Evolutionary conservation across 2,888 invertebrate species (phyloP).

Genomic region (Mycalesis mineus): DNA sequence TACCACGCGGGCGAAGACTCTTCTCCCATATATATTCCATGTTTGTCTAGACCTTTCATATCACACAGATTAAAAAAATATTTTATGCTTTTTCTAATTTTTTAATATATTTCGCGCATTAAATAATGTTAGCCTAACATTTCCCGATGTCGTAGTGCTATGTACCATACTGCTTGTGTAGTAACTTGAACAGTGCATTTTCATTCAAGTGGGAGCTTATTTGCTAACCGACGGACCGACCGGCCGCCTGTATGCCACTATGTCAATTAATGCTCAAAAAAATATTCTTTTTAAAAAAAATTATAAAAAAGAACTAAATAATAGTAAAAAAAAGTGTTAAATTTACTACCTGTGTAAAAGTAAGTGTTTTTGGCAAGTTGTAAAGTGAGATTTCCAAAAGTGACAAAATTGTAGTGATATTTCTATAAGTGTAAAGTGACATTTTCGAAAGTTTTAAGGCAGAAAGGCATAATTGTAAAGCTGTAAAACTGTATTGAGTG

Average conservation of each 20-base stretch:
- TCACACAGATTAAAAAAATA: too few relatives aligned
- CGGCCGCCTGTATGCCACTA: conserved; percentile 67
- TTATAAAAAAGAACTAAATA: conserved; percentile 37
- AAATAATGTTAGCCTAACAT: too few relatives aligned
- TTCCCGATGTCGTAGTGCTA: neutral
- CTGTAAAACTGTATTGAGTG: too few relatives aligned
- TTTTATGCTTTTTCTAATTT: too few relatives aligned
- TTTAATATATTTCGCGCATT: too few relatives aligned
- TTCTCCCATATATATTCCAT: too few relatives aligned
- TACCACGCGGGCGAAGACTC: too few relatives aligned
- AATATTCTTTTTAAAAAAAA: conserved; percentile 36
- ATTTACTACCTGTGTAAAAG: too few relatives aligned
- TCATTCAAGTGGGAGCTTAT: conserved; percentile 49
- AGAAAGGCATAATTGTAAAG: too few relatives aligned
- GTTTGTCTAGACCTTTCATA: too few relatives aligned
- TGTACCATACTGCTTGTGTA: neutral
- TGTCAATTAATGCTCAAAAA: conserved; percentile 50
- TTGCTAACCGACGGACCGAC: conserved; percentile 47
- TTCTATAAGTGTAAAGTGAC: neutral
- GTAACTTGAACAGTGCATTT: conserved; percentile 37
- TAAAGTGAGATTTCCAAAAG: neutral
- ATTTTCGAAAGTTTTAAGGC: too few relatives aligned
- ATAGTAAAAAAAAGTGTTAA: conserved; percentile 29
- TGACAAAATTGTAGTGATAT: neutral
- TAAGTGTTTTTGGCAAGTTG: too few relatives aligned